Percentiles rank a stretch among this genome's conserved stretches.
These are phyloP conservation scores for Dinothrombium tinctorium DNA, from an alignment of 1,140 invertebrate species.

Conservation along the genomic window DNA sequence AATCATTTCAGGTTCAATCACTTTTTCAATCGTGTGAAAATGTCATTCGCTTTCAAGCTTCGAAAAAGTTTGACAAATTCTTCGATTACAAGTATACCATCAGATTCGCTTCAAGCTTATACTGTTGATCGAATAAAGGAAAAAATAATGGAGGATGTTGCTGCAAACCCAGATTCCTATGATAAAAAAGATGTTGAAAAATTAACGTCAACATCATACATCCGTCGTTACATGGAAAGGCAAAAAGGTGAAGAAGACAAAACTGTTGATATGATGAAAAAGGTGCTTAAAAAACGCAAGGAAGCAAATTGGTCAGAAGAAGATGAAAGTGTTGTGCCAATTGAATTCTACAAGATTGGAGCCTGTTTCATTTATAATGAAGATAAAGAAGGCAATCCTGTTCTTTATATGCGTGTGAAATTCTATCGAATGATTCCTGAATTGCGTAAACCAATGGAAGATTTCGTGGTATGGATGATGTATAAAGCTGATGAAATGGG, in stretches of 20 bases:
- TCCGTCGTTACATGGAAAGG: background rate
- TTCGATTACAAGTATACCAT: too few relatives aligned
- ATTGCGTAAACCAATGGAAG: conserved; percentile 2
- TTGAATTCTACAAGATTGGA: conserved; percentile 12
- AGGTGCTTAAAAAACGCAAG: background rate
- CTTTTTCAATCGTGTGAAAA: too few relatives aligned
- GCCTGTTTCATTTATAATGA: conserved; percentile 9
- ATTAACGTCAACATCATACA: too few relatives aligned
- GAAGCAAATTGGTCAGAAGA: background rate
- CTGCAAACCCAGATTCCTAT: too few relatives aligned
- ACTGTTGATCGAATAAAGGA: too few relatives aligned
- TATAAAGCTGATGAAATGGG: conserved; percentile 8
- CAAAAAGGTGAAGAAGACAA: background rate
- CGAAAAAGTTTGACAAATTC: too few relatives aligned
- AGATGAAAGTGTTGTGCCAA: background rate
- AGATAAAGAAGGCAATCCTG: conserved; percentile 5
- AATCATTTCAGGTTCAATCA: too few relatives aligned
- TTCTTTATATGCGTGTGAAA: conserved; percentile 9
- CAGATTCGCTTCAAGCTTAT: too few relatives aligned
- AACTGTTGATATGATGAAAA: background rate
- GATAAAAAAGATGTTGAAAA: too few relatives aligned
- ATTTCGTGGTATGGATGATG: conserved; percentile 7
- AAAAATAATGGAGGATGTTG: too few relatives aligned
- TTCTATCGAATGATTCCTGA: conserved; percentile 9
- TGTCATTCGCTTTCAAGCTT: too few relatives aligned